Percentiles rank a stretch among this genome's conserved stretches.
Evolutionary conservation across 2,888 invertebrate genomes (phyloP).

Genomic region (Notocelia uddmanniana): DNA sequence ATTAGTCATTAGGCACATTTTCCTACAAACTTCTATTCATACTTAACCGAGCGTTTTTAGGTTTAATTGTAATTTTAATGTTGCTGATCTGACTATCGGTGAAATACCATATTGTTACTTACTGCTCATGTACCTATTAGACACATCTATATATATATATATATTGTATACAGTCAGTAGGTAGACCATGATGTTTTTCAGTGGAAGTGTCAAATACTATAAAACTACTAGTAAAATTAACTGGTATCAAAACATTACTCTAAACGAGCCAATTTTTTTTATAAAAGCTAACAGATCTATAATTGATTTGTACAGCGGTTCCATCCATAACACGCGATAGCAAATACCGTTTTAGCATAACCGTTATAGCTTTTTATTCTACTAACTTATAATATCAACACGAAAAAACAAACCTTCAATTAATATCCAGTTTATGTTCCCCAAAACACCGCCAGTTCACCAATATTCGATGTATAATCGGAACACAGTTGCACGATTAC

Average conservation of each 20-base stretch:
- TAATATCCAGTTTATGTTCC: not conserved
- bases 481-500: slow-evolving; percentile 27
- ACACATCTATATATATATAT: too few relatives aligned
- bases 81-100: too few relatives aligned
- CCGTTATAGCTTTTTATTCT: not conserved
- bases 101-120: too few relatives aligned
- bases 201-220: too few relatives aligned
- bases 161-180: too few relatives aligned
- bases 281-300: slow-evolving; percentile 29
- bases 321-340: not conserved
- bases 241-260: not conserved
- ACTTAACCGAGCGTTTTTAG: too few relatives aligned
- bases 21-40: too few relatives aligned
- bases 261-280: slow-evolving; percentile 11
- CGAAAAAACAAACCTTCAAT: slow-evolving; percentile 5
- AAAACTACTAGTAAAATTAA: not conserved
- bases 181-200: too few relatives aligned
- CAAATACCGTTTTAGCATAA: not conserved
- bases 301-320: slow-evolving; percentile 26
- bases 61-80: too few relatives aligned
- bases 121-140: too few relatives aligned
- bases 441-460: slow-evolving; percentile 3
- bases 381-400: not conserved
- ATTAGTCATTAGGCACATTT: too few relatives aligned
- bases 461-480: not conserved